A percentile compares a stretch with the other conserved stretches of the same genome.
Evolutionary conservation across 2,888 invertebrate genomes (phyloP).

Genomic region (Pollenia labialis): DNA sequence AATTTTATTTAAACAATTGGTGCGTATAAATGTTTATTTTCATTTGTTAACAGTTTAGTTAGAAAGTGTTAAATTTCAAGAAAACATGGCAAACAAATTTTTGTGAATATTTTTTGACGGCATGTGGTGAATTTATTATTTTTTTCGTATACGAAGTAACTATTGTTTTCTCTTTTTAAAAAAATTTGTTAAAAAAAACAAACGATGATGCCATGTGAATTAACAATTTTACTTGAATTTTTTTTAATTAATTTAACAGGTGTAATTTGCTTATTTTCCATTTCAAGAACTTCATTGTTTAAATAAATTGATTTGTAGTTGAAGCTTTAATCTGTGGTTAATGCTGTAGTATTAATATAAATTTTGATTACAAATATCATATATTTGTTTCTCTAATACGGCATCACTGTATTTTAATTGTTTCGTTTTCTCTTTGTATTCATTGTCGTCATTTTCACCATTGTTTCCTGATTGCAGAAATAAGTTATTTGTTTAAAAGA

Average conservation of each 20-base stretch:
- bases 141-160: background rate
- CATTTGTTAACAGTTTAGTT: background rate
- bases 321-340: too few species aligned
- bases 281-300: background rate
- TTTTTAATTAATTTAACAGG: background rate
- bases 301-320: too few species aligned
- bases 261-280: background rate
- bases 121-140: slow-evolving; percentile 64
- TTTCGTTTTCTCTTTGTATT: slow-evolving; percentile 51
- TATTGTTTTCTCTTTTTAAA: too few species aligned
- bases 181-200: too few species aligned
- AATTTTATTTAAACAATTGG: slow-evolving; percentile 78
- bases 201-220: slow-evolving; percentile 24
- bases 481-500: slow-evolving; percentile 23
- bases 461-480: slow-evolving; percentile 61
- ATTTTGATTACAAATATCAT: too few species aligned
- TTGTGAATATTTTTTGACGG: slow-evolving; percentile 40
- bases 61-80: slow-evolving; percentile 57
- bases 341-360: too few species aligned
- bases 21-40: slow-evolving; percentile 77
- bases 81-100: slow-evolving; percentile 73
- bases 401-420: slow-evolving; percentile 51
- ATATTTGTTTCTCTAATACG: slow-evolving; percentile 13
- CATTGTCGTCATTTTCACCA: slow-evolving; percentile 62
- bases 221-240: background rate